Base-by-base conservation (phyloP, 2,888 invertebrate species). In the Seira sanloemensis region DNA sequence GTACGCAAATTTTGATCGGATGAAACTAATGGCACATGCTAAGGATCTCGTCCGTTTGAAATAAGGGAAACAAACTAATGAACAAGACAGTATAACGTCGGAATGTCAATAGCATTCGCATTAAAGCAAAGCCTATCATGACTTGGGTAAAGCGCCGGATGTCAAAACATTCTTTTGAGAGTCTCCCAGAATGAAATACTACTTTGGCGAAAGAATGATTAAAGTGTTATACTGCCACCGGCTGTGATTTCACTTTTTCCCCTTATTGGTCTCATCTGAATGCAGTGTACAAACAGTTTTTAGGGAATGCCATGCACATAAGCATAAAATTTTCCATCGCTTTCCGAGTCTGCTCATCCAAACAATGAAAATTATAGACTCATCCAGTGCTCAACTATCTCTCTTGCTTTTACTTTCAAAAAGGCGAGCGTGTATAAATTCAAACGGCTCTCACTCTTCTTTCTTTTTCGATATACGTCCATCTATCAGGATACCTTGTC, bases 401-500 rank as follows among this genome's bases (percentile, higher is more conserved):
- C 65, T n/a, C 18, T 58, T 50, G 50, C 50, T 50, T 50, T 50
- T 50, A 50, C 50, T 50, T 50, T 50, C 50, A 50, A 50, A 18
- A 12, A n/a, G 50, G 50, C 50, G 16, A 50, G 50, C 16, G 2
- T 50, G 5, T 18, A 50, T 50, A 50, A 50, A 50, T 50, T 69
- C 50, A 71, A 46, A 68, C 68, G 58, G 75, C 67, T 37, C 12
- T 62, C 79, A 66, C 67, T 73, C 74, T 37, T 46, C 58, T 58
- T 27, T 69, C 71, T 46, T 18, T 67, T 18, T 46, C 26, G 58
- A 18, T 37, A 24, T 81, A 69, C 69, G 81, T 81, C 81, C 75
- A 81, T 81, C 75, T 81, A 81, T 81, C 81, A 81, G 81, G 75
- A 68, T 74, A 81, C 69, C 69, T 75, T 81, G 81, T 81, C 80